Conservation (phyloP, 2,888 invertebrate genomes). For the Clitarchus hookeri region DNA sequence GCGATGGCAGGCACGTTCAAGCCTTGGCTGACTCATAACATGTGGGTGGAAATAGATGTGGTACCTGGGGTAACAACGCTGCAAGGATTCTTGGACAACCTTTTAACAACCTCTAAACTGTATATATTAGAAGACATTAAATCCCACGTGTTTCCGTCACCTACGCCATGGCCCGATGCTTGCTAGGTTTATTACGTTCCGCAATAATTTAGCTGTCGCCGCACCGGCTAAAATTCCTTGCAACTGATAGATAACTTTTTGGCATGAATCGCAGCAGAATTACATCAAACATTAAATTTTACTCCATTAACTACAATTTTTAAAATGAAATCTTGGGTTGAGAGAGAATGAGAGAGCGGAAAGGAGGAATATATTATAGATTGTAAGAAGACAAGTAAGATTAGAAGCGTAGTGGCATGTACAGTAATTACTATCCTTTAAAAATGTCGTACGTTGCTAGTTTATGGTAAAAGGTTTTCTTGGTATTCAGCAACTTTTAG, state of each 20-base stretch:
- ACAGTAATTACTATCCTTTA: too few species aligned
- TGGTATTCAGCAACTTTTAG: too few species aligned
- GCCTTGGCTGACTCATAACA: background rate
- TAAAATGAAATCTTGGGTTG: background rate
- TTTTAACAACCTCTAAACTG: background rate
- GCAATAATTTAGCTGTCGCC: background rate
- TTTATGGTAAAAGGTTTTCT: too few species aligned
- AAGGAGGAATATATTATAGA: too few species aligned
- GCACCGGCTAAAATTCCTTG: background rate
- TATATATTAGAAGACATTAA: background rate
- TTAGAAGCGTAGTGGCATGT: too few species aligned
- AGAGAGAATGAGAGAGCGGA: background rate
- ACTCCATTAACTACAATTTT: background rate
- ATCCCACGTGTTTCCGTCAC: background rate
- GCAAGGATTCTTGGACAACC: background rate
- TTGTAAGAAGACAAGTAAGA: too few species aligned
- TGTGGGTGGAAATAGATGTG: background rate
- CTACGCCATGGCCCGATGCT: too few species aligned
- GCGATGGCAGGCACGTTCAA: background rate
- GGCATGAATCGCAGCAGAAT: background rate
- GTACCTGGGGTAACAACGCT: background rate
- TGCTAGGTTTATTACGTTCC: background rate
- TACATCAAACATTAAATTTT: background rate
- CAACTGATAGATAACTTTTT: background rate
- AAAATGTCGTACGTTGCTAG: too few species aligned